phyloP scores from a whole-genome alignment of 2,113 vertebrate species.

The Oreotrochilus melanogaster region DNA sequence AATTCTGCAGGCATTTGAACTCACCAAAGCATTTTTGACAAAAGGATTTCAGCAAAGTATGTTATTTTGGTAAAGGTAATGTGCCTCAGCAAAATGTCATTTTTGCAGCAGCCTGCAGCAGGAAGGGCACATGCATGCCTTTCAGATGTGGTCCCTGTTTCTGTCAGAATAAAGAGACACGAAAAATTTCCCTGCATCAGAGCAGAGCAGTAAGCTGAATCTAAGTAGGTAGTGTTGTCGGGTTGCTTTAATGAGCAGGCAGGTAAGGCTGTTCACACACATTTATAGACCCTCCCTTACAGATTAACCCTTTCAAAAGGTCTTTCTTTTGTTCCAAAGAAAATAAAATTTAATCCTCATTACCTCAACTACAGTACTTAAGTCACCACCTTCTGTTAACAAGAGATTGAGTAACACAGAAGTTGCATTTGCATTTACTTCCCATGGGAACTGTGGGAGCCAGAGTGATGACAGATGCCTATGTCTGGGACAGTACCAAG shows the following conservation, averaged over 20 bases:
- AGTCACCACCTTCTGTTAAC: not conserved
- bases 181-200: not conserved
- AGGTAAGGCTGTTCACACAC: not conserved
- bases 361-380: not conserved
- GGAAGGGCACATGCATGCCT: not conserved
- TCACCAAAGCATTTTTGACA: rapidly evolving
- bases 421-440: not conserved
- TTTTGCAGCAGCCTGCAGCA: not conserved
- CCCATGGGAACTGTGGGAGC: not conserved
- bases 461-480: not conserved
- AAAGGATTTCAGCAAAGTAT: not conserved
- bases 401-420: not conserved
- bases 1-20: not conserved
- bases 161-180: not conserved
- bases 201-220: not conserved
- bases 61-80: not conserved
- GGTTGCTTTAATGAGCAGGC: not conserved
- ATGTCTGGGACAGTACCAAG: not conserved
- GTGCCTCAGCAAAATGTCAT: rapidly evolving
- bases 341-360: not conserved
- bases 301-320: not conserved
- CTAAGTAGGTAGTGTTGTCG: not conserved
- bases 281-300: not conserved
- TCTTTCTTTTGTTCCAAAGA: not conserved
- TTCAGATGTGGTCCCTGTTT: not conserved